Base-by-base conservation (phyloP, 2,888 invertebrate species). In the Tenthredo scrophulariae region DNA sequence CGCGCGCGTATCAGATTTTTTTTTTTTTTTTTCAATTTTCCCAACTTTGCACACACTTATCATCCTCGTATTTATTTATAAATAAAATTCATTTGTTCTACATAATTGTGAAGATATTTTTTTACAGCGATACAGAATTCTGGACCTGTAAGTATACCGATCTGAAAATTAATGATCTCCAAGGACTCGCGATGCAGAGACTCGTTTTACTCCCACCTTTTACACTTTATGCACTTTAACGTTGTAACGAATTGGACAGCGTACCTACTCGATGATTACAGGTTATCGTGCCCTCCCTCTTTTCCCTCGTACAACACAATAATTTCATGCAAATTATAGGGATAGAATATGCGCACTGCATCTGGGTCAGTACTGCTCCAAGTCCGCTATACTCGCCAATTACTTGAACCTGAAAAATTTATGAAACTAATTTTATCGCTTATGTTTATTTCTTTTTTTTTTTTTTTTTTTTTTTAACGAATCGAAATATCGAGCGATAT, bases 251-350 rank as follows among this genome's bases (percentile, higher is more conserved):
- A 77, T 50, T 33, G 54, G 77, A 77, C 54, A 29, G 54, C 43
- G 29, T 54, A 29, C 77, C 18, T 37, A 22, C n/a, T 33, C 75
- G 54, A 77, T 77, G 77, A 77, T 77, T 77, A 77, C 33, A 33
- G 46, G 54, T 33, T 77, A 50, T 77, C 33, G 33, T 74, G 9
- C 7, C 33, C 15, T 77, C 29, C 29, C 54, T 77, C 54, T 77
- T 54, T 29, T 77, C 13, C n/a, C 50, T 46, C 50, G n/a, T 74
- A 18, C 72, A 54, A 77, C 50, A 77, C 54, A 77, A 77, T 77
- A 77, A 50, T 77, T 77, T 40, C 77, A 29, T 77, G 77, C 46
- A 77, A 77, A 77, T 77, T 77, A 77, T 33, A 77, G 77, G 77
- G 77, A 29, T 29, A 50, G 50, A 7, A 50, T 54, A 43, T n/a